Percentiles rank a stretch among this genome's conserved stretches.
These are phyloP conservation scores for Platyura marginata DNA, from an alignment of 1,140 invertebrate species.

Conservation along the genomic window DNA sequence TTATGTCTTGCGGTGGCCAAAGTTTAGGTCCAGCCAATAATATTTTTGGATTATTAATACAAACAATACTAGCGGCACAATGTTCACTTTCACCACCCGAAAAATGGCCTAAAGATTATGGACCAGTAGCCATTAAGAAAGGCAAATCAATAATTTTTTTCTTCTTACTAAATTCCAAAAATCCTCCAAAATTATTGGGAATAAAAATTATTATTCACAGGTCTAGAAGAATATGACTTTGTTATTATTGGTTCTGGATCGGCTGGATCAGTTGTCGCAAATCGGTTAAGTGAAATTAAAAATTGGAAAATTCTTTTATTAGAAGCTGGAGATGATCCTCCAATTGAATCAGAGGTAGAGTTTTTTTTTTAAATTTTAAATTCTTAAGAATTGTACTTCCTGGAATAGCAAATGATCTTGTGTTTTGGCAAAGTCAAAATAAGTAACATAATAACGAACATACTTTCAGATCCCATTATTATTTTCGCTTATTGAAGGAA, in stretches of 20 bases:
- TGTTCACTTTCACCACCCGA: conserved; percentile 30
- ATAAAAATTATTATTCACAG: conserved; percentile 54
- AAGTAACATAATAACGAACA: too few species aligned
- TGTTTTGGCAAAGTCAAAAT: too few species aligned
- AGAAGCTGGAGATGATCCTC: conserved; percentile 36
- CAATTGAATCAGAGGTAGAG: conserved; percentile 28
- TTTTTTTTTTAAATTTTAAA: too few species aligned
- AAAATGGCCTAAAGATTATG: conserved; percentile 29
- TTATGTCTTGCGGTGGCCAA: conserved; percentile 12
- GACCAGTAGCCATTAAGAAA: too few species aligned
- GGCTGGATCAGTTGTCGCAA: conserved; percentile 32
- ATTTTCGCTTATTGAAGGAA: conserved; percentile 24
- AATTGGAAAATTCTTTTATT: conserved; percentile 33
- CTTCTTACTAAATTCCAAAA: too few species aligned
- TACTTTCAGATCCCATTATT: not conserved
- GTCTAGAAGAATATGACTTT: conserved; percentile 3
- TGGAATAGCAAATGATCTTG: too few species aligned
- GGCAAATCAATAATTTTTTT: too few species aligned
- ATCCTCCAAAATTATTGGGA: too few species aligned
- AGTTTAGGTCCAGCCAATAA: conserved; percentile 21
- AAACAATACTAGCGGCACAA: conserved; percentile 30
- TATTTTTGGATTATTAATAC: conserved; percentile 30
- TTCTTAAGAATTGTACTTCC: too few species aligned
- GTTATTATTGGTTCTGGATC: conserved; percentile 4
- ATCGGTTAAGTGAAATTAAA: conserved; percentile 31